Base-by-base conservation (phyloP, 1,140 invertebrate species). In the Dinothrombium tinctorium region DNA sequence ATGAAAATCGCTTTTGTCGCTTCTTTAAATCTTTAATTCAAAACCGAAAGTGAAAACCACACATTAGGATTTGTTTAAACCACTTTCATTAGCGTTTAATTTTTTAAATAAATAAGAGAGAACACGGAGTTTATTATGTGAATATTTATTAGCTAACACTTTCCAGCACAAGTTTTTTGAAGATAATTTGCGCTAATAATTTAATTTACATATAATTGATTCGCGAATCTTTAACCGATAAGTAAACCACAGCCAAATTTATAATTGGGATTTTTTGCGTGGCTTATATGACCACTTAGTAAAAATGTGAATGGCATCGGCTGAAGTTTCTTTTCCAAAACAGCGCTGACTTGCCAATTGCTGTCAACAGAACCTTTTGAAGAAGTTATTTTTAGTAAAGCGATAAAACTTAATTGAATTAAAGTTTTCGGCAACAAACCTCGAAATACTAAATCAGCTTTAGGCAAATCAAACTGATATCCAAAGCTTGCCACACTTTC, bases 391-490 rank as follows among this genome's bases (percentile, higher is more conserved):
- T 14, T 4, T 12, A 15, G 1, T 24, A 1, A 21, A 3, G 36
- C 12, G 11, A 9, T 20, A 32, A 41, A n/a, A 2, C 35, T 22
- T 38, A 19, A 20, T 25, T 19, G 31, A 37, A 45, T 24, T 12
- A 24, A 46, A n/a, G 4, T 37, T 32, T 3, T 38, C 33, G 25
- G 42, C 3, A 38, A 20, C 47, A 48, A 59, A 86, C 84, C 86
- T 74, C 73, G 78, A 56, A 96, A 90, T 7, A 76, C 70, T 47
- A 92, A 65, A 59, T 92, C 86, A 33, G 84, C 84, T 60, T 89
- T 92, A 15, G 87, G 86, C 57, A 98, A 65, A 61, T 95, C 90
- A 40, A 92, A 69, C 63, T 96, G 87, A 61, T 98, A 98, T 15
- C 76, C 89, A 48, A 96, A 68, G 1, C 82, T 80, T 24, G 80